Base-by-base conservation (phyloP, 2,888 invertebrate species). In the Epinotia demarniana region DNA sequence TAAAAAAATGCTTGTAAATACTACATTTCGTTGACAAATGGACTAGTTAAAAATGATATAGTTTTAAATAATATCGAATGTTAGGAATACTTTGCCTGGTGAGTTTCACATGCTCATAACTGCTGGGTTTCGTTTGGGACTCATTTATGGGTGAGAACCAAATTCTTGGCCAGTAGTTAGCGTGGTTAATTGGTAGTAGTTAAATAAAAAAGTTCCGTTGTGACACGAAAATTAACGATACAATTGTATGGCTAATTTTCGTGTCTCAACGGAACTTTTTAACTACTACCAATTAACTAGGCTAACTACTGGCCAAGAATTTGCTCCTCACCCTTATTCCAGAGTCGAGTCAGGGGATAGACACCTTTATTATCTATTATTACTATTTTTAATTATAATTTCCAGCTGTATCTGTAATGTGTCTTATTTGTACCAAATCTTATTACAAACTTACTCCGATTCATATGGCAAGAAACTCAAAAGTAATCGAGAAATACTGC, bases 381-480 rank as follows among this genome's bases (percentile, higher is more conserved):
- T n/a, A n/a, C n/a, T n/a, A n/a, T n/a, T n/a, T n/a, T n/a, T n/a
- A n/a, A n/a, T n/a, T n/a, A n/a, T 33, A 49, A 23, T 49, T 27
- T 11, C 16, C 64, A 27, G n/a, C 23, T 16, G 23, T 49, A 49
- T 16, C 16, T 19, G 19, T 6, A 16, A 43, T 23, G 23, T 23
- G 39, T 27, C 75, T 61, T 71, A 61, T 66, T 83, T 84, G 81
- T 84, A 85, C 82, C 83, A 82, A 61, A 70, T 57, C 77, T 78
- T 77, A 77, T 82, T 80, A 81, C 77, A 78, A 78, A 80, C 81
- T 81, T 81, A 78, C 79, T 79, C 79, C 78, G 77, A 81, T 78
- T 78, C 73, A 78, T 83, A 85, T 85, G 86, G 86, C 86, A 86
- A 87, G 86, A 86, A 81, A 80, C 75, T 77, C 76, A 68, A 77